phyloP scores from a whole-genome alignment of 2,113 vertebrate species.

The Trinectes maculatus region DNA sequence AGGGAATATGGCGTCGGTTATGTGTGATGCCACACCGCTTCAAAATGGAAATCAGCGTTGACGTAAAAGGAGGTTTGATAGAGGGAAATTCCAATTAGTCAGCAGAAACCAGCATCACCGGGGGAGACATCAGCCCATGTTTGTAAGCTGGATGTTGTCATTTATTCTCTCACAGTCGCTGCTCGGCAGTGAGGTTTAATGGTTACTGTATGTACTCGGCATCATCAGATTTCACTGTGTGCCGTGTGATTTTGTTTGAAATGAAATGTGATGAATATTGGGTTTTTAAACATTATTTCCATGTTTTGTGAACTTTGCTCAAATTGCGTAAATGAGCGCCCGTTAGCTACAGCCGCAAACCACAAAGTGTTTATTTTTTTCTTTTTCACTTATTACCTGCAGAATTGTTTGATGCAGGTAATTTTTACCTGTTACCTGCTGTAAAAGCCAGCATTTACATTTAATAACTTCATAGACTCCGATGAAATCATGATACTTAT shows the following conservation, averaged over 20 bases:
- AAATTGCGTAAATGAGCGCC: background rate
- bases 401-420: background rate
- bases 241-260: background rate
- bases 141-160: constrained; percentile 1
- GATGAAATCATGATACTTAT: background rate
- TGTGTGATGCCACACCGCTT: constrained; percentile 32
- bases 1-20: constrained; percentile 7
- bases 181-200: background rate
- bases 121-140: constrained; percentile 7
- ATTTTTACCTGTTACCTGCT: background rate
- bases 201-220: too few relatives aligned
- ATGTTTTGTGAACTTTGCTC: background rate
- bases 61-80: constrained; percentile 50
- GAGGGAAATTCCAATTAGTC: constrained; percentile 82
- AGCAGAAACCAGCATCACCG: constrained; percentile 53
- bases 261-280: background rate
- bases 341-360: background rate
- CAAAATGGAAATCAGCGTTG: constrained; percentile 58
- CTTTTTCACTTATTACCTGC: background rate
- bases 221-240: background rate
- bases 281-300: background rate
- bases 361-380: background rate
- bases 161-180: constrained; percentile 6
- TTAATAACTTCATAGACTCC: background rate
- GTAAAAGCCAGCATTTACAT: background rate